Percentiles rank a stretch among this genome's conserved stretches.
These are phyloP conservation scores for Odontocolon sp. DNA, from an alignment of 2,888 invertebrate species.

Conservation along the genomic window DNA sequence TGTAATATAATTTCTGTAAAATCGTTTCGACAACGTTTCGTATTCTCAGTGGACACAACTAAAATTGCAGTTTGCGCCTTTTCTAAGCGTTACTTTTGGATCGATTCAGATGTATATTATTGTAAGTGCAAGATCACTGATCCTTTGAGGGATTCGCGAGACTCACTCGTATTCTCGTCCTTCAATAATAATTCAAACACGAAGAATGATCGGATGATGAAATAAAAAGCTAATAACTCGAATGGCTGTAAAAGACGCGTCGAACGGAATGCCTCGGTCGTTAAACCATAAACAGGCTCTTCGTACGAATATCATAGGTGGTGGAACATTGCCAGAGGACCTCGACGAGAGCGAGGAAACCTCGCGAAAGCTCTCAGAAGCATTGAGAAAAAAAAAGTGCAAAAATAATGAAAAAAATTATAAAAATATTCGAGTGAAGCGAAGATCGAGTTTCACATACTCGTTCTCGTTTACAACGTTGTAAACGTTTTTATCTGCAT, in stretches of 20 bases:
- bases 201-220: slow-evolving; percentile 27
- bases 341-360: slow-evolving; percentile 2
- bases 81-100: too few species aligned
- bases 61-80: too few species aligned
- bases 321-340: background rate
- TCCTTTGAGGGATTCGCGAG: too few species aligned
- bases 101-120: too few species aligned
- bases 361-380: background rate
- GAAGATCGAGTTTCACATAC: slow-evolving; percentile 17
- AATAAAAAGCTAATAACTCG: slow-evolving; percentile 42
- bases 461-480: slow-evolving; percentile 69
- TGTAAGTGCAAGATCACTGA: too few species aligned
- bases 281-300: slow-evolving; percentile 49
- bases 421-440: slow-evolving; percentile 33
- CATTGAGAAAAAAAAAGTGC: background rate
- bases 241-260: slow-evolving; percentile 36
- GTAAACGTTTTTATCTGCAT: slow-evolving; percentile 68
- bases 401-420: slow-evolving; percentile 48
- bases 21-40: too few species aligned
- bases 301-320: slow-evolving; percentile 26
- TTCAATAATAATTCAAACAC: slow-evolving; percentile 24
- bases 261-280: slow-evolving; percentile 34
- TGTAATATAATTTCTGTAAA: too few species aligned
- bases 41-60: too few species aligned
- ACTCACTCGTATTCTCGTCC: background rate